A percentile compares a stretch with the other conserved stretches of the same genome.
These are phyloP conservation scores for Vanessa cardui DNA, from an alignment of 2,888 invertebrate genomes.

Conservation along the genomic window DNA sequence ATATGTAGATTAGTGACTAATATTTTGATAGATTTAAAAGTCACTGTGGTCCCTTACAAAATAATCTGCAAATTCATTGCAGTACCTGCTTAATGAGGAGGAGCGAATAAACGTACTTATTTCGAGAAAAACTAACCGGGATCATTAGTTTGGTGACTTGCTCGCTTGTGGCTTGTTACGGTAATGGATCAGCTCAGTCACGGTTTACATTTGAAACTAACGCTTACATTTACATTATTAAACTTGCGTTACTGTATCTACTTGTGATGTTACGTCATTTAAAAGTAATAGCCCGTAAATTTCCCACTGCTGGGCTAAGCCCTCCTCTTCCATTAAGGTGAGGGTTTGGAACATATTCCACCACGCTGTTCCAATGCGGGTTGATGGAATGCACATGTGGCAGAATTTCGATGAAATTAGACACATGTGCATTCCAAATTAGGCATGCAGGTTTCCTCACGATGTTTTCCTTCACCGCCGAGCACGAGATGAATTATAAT, in stretches of 20 bases:
- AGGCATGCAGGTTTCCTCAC: no score
- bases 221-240: slow-evolving; percentile 23
- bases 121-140: slow-evolving; percentile 57
- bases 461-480: no score
- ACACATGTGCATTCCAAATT: no score
- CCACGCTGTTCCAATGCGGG: no score
- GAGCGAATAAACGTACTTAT: slow-evolving; percentile 48
- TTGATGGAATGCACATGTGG: no score
- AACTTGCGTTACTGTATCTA: slow-evolving; percentile 3
- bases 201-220: slow-evolving; percentile 12
- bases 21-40: neutral
- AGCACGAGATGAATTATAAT: no score
- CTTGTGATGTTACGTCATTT: neutral
- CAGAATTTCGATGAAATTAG: no score
- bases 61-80: slow-evolving; percentile 34
- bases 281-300: no score
- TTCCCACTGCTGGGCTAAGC: no score
- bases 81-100: slow-evolving; percentile 39
- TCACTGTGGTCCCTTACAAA: slow-evolving; percentile 7
- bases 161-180: slow-evolving; percentile 48
- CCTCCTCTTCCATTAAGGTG: no score
- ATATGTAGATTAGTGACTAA: neutral
- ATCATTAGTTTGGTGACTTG: slow-evolving; percentile 76
- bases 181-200: slow-evolving; percentile 51
- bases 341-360: no score